These are phyloP conservation scores for Galeruca laticollis DNA, from an alignment of 2,888 invertebrate species.

Conservation along the genomic window DNA sequence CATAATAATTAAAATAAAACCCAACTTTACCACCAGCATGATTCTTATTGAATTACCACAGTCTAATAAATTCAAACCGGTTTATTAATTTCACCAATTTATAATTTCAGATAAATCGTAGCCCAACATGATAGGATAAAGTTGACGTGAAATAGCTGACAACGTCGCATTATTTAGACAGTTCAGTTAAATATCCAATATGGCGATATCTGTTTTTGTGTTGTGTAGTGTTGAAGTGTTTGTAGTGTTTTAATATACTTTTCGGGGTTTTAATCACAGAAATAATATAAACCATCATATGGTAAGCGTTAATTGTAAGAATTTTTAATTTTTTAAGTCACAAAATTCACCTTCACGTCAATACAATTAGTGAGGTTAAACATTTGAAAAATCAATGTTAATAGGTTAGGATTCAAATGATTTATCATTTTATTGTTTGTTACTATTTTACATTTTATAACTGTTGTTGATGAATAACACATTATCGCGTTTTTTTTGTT, in stretches of 20 bases:
- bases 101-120: neutral
- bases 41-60: neutral
- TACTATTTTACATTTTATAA: conserved; percentile 3
- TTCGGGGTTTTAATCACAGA: conserved; percentile 35
- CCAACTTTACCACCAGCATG: too few relatives aligned
- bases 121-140: neutral
- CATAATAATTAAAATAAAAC: too few relatives aligned
- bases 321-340: conserved; percentile 15
- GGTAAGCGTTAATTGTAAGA: conserved; percentile 19
- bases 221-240: conserved; percentile 44
- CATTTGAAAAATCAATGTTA: conserved; percentile 30
- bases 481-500: neutral
- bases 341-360: conserved; percentile 4
- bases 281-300: conserved; percentile 9
- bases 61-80: neutral
- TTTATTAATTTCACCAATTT: neutral
- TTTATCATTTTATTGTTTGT: conserved; percentile 16
- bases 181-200: conserved; percentile 50
- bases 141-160: conserved; percentile 11
- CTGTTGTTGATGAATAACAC: neutral
- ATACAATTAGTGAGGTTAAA: conserved; percentile 35
- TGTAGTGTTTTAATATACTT: conserved; percentile 28
- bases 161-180: conserved; percentile 33
- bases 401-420: conserved; percentile 11
- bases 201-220: conserved; percentile 53